Percentiles rank a stretch among this genome's conserved stretches.
Evolutionary conservation across 2,888 invertebrate species (phyloP).

Genomic region (Dioctria linearis): DNA sequence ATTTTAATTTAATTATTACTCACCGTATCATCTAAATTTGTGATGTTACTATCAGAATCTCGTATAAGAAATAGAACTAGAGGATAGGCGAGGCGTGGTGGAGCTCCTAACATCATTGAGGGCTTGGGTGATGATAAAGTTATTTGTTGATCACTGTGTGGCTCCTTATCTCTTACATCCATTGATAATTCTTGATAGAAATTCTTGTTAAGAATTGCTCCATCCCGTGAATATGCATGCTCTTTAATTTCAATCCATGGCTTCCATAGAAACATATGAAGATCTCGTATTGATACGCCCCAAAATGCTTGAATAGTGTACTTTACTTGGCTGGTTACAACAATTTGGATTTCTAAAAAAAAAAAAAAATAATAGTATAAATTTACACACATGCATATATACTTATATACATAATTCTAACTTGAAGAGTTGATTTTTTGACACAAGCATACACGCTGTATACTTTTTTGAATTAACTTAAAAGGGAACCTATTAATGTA

Average conservation of each 20-base stretch:
- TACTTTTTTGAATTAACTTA: too few relatives aligned
- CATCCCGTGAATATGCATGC: constrained; percentile 66
- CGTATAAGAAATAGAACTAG: constrained; percentile 83
- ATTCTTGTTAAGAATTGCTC: constrained; percentile 58
- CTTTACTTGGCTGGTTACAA: constrained; percentile 82
- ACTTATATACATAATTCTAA: too few relatives aligned
- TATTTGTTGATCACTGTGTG: constrained; percentile 78
- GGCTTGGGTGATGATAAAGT: constrained; percentile 76
- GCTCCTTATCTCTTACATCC: constrained; percentile 73
- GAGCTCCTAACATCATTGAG: constrained; percentile 79
- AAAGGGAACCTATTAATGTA: too few relatives aligned
- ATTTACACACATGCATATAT: too few relatives aligned
- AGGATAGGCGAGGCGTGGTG: constrained; percentile 83
- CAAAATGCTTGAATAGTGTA: constrained; percentile 84
- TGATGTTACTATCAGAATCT: constrained; percentile 74
- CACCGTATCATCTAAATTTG: constrained; percentile 85
- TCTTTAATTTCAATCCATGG: constrained; percentile 79
- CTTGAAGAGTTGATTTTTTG: too few relatives aligned
- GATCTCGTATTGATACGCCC: constrained; percentile 84
- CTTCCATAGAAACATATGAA: constrained; percentile 83
- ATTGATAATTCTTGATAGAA: constrained; percentile 62
- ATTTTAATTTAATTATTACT: constrained; percentile 62
- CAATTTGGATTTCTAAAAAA: constrained; percentile 80
- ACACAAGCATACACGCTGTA: too few relatives aligned
- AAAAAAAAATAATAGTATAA: neutral